Base-by-base conservation (phyloP, 2,113 vertebrate species). In the Perca flavescens region DNA sequence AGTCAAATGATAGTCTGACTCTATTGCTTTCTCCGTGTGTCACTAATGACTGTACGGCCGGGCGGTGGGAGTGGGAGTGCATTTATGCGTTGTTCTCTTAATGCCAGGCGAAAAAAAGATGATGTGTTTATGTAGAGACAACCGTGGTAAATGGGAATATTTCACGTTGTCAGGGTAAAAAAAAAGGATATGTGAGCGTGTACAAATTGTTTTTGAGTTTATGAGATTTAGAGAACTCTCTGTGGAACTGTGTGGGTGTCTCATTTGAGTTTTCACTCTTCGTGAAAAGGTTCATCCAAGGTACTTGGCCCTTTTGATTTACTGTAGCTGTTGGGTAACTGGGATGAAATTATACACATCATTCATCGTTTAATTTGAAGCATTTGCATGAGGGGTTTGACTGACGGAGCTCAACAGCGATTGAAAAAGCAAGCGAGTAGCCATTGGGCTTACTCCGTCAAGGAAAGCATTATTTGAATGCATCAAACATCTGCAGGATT, bases 1-100 rank as follows among this genome's bases (percentile, higher is more conserved):
- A 68, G 28, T 58, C 28, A 74, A 52, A 52, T 77, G 31, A 79
- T 82, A n/a, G 56, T 8, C 22, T 63, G 50, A 52, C 40, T 74
- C 12, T 46, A 15, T 25, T 54, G 49, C 79, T 79, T 15, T 74
- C 49, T 52, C 66, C 1, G 5, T 64, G 74, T 74, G 47, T 57
- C 40, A 28, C 52, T n/a, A 72, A 85, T 76, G 36, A 72, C 65
- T 43, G 71, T 49, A 22, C 2, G 4, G 40, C 21, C 1, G 21
- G 17, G 46, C 3, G 1, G 14, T 46, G n/a, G 43, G 31, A 43
- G 52, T 8, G 14, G 1, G 52, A 53, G 68, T 78, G 62, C 63
- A 49, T 74, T 67, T 49, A 54, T 16, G 34, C 31, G 15, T 49
- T 2, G 3, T 62, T 40, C 15, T 49, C 49, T 63, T 61, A n/a